A percentile compares a stretch with the other conserved stretches of the same genome.
These are phyloP conservation scores for Stigmatopora argus DNA, from an alignment of 2,113 vertebrate species.

Conservation along the genomic window DNA sequence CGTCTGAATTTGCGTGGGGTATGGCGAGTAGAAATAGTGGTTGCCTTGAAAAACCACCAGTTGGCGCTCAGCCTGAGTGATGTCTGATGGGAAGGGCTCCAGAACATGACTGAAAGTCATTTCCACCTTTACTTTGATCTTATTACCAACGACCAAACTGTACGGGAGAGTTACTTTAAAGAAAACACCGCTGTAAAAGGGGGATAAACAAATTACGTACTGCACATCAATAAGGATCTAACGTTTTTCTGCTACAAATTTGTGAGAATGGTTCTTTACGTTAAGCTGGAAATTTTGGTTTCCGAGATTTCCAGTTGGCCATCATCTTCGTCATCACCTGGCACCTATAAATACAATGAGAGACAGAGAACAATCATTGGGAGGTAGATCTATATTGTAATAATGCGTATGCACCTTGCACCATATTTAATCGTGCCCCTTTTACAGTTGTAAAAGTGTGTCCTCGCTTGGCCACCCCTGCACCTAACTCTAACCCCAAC, in stretches of 20 bases:
- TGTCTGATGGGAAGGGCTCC: conserved; percentile 87
- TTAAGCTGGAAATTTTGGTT: conserved; percentile 79
- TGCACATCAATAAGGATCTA: not conserved
- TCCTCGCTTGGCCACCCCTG: no score
- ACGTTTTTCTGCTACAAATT: not conserved
- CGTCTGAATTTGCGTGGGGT: conserved; percentile 83
- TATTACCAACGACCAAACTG: conserved; percentile 77
- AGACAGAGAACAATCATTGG: not conserved
- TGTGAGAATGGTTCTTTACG: conserved; percentile 64
- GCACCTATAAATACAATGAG: conserved; percentile 71
- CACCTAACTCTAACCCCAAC: no score
- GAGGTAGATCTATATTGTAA: not conserved
- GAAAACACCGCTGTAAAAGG: conserved; percentile 78
- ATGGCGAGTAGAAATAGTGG: conserved; percentile 92
- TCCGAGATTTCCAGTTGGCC: conserved; percentile 80
- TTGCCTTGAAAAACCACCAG: conserved; percentile 95
- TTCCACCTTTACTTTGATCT: conserved; percentile 81
- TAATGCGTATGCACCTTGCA: no score
- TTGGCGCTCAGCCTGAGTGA: conserved; percentile 93
- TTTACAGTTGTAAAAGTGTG: no score
- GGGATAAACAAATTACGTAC: not conserved
- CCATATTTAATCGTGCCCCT: not conserved
- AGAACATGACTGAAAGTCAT: conserved; percentile 87
- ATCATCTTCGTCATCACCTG: conserved; percentile 90
- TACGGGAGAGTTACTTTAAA: conserved; percentile 82